phyloP scores from a whole-genome alignment of 2,888 invertebrate species.

The Polydrusus pterygomalis region DNA sequence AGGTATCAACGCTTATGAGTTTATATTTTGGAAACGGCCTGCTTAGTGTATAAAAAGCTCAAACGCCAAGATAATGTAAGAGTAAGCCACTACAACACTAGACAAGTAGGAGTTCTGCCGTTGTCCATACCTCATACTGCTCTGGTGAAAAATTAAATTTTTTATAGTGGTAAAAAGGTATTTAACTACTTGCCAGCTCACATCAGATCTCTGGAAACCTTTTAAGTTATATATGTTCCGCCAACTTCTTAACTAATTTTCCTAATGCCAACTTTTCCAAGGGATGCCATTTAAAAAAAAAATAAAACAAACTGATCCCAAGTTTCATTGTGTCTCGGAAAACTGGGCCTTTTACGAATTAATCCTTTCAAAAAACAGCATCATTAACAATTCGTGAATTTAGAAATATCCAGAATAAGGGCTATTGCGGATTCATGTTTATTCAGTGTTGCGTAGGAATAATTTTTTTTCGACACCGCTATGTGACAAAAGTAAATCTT shows the following conservation, averaged over 20 bases:
- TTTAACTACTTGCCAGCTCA: no score
- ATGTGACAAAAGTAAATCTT: constrained; percentile 31
- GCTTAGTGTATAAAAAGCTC: no score
- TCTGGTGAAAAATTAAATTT: no score
- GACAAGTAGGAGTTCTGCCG: no score
- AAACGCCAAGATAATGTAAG: no score
- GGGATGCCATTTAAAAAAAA: constrained; percentile 7
- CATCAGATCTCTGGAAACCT: no score
- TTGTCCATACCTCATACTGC: no score
- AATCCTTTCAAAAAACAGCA: constrained; percentile 50
- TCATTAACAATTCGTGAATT: constrained; percentile 34
- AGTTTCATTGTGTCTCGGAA: constrained; percentile 33
- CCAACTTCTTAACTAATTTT: constrained; percentile 20
- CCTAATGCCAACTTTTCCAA: constrained; percentile 19
- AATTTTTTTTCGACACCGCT: constrained; percentile 21
- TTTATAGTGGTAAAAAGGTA: no score
- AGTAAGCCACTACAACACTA: no score
- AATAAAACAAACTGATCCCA: constrained; percentile 27
- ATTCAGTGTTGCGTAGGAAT: constrained; percentile 33
- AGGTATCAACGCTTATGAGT: no score
- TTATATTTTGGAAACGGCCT: no score
- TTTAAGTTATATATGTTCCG: no score
- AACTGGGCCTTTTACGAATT: constrained; percentile 31
- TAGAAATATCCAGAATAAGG: constrained; percentile 37
- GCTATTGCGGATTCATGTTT: constrained; percentile 46